Evolutionary conservation across 2,113 vertebrate species (phyloP).

Genomic region (Hippotragus niger): DNA sequence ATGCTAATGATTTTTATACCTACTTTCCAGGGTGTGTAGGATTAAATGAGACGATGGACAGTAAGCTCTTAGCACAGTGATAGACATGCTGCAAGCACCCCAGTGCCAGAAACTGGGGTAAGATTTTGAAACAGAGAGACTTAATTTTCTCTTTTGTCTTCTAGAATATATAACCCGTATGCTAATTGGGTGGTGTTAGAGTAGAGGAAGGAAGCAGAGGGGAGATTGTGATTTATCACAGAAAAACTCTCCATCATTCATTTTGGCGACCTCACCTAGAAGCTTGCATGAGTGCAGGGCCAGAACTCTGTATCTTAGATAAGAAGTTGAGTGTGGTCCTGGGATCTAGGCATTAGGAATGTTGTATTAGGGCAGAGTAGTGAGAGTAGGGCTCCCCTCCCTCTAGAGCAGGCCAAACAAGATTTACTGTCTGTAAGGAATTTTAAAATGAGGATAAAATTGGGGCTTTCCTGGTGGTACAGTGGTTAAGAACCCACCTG

Average conservation of each 20-base stretch:
- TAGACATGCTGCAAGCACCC: fast-evolving
- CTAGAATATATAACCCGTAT: neutral
- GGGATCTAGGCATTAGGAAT: fast-evolving
- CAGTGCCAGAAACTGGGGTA: fast-evolving
- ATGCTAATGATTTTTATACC: neutral
- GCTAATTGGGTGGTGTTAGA: neutral
- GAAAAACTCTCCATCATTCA: neutral
- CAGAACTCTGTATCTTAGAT: neutral
- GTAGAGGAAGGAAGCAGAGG: neutral
- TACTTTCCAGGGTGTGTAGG: neutral
- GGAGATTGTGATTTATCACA: too few species aligned
- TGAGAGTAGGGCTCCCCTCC: neutral
- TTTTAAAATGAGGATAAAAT: neutral
- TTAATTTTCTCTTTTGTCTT: neutral
- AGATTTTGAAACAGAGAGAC: neutral
- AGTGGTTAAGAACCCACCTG: neutral
- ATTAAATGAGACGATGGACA: neutral
- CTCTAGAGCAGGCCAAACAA: neutral
- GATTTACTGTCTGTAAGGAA: neutral
- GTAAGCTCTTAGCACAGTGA: too few species aligned
- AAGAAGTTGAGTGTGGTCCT: neutral
- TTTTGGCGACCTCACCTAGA: neutral
- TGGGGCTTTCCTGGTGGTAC: neutral
- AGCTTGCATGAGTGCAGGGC: neutral
- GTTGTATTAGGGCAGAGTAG: neutral